Conservation (phyloP, 1,140 invertebrate genomes). For the Drosophila erecta region DNA sequence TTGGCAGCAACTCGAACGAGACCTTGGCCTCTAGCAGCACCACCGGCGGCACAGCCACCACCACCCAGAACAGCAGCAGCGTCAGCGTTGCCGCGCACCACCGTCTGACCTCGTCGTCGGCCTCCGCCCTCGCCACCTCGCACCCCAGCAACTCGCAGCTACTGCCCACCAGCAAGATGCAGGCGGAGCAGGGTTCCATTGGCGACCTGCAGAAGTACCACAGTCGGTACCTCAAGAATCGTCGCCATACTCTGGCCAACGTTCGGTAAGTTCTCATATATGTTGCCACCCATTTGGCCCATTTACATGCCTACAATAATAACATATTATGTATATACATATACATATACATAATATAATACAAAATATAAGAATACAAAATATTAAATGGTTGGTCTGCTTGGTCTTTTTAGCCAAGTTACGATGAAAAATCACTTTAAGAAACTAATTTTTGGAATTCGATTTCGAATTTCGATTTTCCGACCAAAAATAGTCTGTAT, state of each 20-base stretch:
- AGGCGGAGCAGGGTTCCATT: conserved; percentile 94
- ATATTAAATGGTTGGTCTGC: too few relatives aligned
- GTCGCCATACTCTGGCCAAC: conserved; percentile 93
- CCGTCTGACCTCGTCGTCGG: conserved; percentile 68
- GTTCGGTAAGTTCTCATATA: conserved; percentile 90
- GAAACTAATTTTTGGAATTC: too few relatives aligned
- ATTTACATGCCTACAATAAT: not conserved
- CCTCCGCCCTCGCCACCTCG: conserved; percentile 69
- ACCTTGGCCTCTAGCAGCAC: conserved; percentile 70
- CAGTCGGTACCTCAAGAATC: conserved; percentile 91
- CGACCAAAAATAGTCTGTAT: too few relatives aligned
- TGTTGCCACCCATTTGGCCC: too few relatives aligned
- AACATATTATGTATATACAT: too few relatives aligned
- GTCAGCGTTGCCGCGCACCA: conserved; percentile 68
- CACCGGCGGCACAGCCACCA: conserved; percentile 63
- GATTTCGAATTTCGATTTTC: too few relatives aligned
- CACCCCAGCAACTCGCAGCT: conserved; percentile 77
- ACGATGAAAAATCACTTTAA: too few relatives aligned
- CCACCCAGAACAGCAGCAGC: conserved; percentile 82
- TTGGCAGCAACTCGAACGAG: conserved; percentile 81
- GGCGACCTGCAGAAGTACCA: conserved; percentile 94
- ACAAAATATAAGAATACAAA: too few relatives aligned
- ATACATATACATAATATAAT: too few relatives aligned
- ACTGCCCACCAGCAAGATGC: conserved; percentile 88
- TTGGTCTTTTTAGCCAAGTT: not conserved